Conservation (phyloP, 2,888 invertebrate genomes). For the Nomada goodeniana region DNA sequence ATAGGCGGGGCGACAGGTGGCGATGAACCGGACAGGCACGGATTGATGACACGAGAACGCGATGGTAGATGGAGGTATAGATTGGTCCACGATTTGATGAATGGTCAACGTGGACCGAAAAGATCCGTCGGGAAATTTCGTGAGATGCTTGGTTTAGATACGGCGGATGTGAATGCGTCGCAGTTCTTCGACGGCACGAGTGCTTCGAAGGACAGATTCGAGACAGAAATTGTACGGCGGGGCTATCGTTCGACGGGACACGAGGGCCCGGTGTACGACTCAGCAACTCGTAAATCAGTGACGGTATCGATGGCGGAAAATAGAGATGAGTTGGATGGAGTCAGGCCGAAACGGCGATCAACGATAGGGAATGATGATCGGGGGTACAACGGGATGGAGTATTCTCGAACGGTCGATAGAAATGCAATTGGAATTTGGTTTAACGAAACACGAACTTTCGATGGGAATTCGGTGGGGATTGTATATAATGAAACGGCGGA, state of each 20-base stretch:
- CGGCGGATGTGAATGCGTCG: neutral
- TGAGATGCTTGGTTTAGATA: no score
- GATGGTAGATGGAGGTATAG: neutral
- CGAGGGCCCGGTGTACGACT: neutral
- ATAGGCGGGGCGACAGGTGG: no score
- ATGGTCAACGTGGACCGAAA: neutral
- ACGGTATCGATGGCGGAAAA: neutral
- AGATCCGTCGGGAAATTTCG: neutral
- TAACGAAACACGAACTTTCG: neutral
- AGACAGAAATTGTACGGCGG: neutral
- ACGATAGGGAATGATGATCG: constrained; percentile 7
- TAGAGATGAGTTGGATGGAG: neutral
- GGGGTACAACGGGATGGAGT: neutral
- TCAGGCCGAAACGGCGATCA: constrained; percentile 27
- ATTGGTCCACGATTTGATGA: constrained; percentile 10
- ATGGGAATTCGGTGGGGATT: neutral
- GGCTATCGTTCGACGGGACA: neutral
- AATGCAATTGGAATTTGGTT: neutral
- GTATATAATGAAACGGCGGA: neutral
- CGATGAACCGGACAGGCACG: no score
- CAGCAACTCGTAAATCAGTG: constrained; percentile 34
- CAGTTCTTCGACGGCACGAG: neutral
- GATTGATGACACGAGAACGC: no score
- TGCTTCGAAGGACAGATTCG: neutral
- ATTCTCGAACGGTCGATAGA: neutral